Evolutionary conservation across 2,888 invertebrate species (phyloP).

Genomic region (Tupiocoris notatus): DNA sequence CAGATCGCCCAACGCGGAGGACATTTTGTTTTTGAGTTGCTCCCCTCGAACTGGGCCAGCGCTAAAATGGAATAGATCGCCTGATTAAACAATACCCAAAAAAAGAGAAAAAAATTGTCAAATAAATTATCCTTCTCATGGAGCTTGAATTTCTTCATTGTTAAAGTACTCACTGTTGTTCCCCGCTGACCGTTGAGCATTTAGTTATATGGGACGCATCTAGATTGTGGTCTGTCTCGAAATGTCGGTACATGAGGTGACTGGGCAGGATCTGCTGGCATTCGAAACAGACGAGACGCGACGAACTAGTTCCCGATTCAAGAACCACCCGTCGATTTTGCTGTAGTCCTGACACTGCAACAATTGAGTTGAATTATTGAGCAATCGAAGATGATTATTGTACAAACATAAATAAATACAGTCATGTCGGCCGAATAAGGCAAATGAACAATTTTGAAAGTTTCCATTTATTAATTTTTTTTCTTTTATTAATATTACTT

Average conservation of each 20-base stretch:
- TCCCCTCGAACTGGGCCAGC: conserved; percentile 48
- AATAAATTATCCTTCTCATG: not conserved
- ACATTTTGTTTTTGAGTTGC: conserved; percentile 52
- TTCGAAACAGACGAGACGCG: conserved; percentile 48
- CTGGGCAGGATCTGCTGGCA: conserved; percentile 49
- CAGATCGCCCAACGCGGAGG: conserved; percentile 51
- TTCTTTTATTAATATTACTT: too few relatives aligned
- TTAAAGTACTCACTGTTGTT: conserved; percentile 38
- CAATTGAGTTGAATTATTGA: too few relatives aligned
- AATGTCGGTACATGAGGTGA: conserved; percentile 45
- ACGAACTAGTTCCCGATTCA: conserved; percentile 38
- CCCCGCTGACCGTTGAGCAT: conserved; percentile 45
- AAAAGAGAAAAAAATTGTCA: not conserved
- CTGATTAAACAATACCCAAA: not conserved
- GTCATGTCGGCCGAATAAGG: too few relatives aligned
- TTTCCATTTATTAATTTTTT: too few relatives aligned
- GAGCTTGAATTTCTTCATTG: not conserved
- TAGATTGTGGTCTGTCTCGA: conserved; percentile 45
- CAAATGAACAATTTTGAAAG: too few relatives aligned
- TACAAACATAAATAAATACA: too few relatives aligned
- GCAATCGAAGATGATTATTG: too few relatives aligned
- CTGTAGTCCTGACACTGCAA: conserved; percentile 26
- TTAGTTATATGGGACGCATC: conserved; percentile 34
- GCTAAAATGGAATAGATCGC: conserved; percentile 23
- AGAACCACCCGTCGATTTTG: conserved; percentile 44